Base-by-base conservation (phyloP, 2,888 invertebrate species). In the Creontiades dilutus region DNA sequence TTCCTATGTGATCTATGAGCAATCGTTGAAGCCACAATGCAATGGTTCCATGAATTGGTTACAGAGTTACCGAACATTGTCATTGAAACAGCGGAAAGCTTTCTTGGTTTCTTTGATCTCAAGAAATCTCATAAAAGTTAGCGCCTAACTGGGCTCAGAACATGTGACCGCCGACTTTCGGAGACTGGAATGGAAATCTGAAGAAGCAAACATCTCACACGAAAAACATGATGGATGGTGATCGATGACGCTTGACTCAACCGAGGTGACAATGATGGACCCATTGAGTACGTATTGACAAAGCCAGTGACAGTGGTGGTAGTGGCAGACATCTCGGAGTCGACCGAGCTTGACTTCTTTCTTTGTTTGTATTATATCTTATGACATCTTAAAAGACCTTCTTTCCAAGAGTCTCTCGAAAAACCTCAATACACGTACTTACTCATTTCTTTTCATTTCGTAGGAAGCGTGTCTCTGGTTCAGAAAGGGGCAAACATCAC, bases 141-240 rank as follows among this genome's bases (percentile, higher is more conserved):
- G 37, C 37, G 37, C 37, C 37, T 4, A 37, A n/a, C n/a, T n/a
- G n/a, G n/a, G 37, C 37, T 37, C 37, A 4, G 3, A 37, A 37
- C 37, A 37, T 37, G 37, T 37, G 2, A 37, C 37, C 37, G 2
- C 0, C 57, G 1, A 5, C 12, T n/a, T 57, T 57, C 19, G 16
- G 57, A n/a, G 57, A n/a, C 16, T 0, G 57, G 5, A n/a, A 5
- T 57, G 57, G n/a, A 57, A 57, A 57, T 52, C 16, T 57, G n/a
- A 16, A 57, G n/a, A n/a, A 5, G 57, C 57, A n/a, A 57, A 57
- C 16, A 57, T 16, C n/a, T 37, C 37, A 37, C 37, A 57, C 7
- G n/a, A n/a, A n/a, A 57, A 57, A 57, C 57, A 57, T 57, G 57
- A 57, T 57, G 57, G 57, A 57, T 57, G 57, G 57, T 57, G 57